Evolutionary conservation across 2,888 invertebrate species (phyloP), one percentile per base, ranked within the genome.

Genomic region (Dicyrtoma fusca): DNA sequence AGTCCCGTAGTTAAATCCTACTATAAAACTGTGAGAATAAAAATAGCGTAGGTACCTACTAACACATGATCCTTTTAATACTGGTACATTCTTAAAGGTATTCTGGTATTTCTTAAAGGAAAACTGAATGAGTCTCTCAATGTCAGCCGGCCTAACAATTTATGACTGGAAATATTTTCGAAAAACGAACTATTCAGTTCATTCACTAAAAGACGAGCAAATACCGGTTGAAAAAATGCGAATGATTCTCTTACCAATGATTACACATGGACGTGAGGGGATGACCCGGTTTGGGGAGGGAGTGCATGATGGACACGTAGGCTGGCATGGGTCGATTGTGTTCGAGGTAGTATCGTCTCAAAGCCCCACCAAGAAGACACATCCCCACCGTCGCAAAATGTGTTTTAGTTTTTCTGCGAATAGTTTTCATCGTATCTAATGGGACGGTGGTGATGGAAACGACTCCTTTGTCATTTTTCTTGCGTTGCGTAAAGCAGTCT

Each of bases 331-430:
- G 25, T 10, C 59, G 23, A 26, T 66, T 62, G 1, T 65, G 71
- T 14, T 75, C 74, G 47, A 62, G n/a, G 63, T 74, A 78, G 34
- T 76, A 74, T 1, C 77, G 73, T 17, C 75, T 70, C 5, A 78
- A 53, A 10, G 79, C 79, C 47, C 79, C 79, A 11, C 73, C 71
- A 53, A 79, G 73, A 21, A 79, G 19, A 23, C 74, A 64, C 79
- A 79, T 79, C 17, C 79, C 79, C 13, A 77, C 73, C 0, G 78
- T 74, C 1, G 79, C 79, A 72, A 79, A 78, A 73, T 79, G 79
- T 25, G 78, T 55, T 19, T 72, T 72, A 10, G 75, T 77, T 8
- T 57, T 55, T 19, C 74, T 45, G 1, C 79, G 72, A 45, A 79
- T 73, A 2, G 42, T 25, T 44, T 77, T 78, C 72, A 77, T 75